Base-by-base conservation (phyloP, 2,888 invertebrate genomes). In the Sesamia inferens region DNA sequence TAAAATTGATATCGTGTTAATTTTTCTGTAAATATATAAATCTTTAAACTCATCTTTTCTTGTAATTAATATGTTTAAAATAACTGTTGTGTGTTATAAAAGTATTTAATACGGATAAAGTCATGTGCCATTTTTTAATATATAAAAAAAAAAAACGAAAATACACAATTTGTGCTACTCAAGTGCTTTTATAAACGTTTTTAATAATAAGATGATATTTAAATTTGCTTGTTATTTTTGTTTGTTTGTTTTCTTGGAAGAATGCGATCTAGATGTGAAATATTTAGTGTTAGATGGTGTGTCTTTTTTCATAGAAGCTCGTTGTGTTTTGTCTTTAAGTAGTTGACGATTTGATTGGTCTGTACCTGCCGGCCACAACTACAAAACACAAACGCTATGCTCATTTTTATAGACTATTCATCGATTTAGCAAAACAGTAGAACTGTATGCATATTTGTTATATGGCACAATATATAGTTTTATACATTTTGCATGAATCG, bases 151-250 rank as follows among this genome's bases (percentile, higher is more conserved):
- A 71, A 87, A 79, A 85, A 85, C 85, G 85, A 88, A 90, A 90
- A 87, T 87, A 87, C 91, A 93, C 91, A 90, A 92, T 91, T 91
- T 92, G 93, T 95, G 95, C 95, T 94, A 95, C 89, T 93, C 91
- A 94, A 95, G 95, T 95, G 95, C 96, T 96, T 96, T 94, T 94
- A 93, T 93, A 92, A 92, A 92, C 91, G 92, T 93, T 93, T 89
- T 90, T 88, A 90, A 91, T 88, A 80, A 88, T 88, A 90, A 88
- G 90, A 89, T 88, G 94, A 96, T 95, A 95, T 93, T 95, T 96
- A 94, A 96, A 96, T 96, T 96, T 96, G 96, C 96, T 96, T 96
- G 95, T 93, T 93, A 88, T 88, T 89, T 88, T 87, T 89, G 79
- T 91, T 88, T 90, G 85, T 89, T 87, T 88, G 83, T 87, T 89